Evolutionary conservation across 2,113 vertebrate genomes (phyloP).

Genomic region (Machaerirhynchus nigripectus): DNA sequence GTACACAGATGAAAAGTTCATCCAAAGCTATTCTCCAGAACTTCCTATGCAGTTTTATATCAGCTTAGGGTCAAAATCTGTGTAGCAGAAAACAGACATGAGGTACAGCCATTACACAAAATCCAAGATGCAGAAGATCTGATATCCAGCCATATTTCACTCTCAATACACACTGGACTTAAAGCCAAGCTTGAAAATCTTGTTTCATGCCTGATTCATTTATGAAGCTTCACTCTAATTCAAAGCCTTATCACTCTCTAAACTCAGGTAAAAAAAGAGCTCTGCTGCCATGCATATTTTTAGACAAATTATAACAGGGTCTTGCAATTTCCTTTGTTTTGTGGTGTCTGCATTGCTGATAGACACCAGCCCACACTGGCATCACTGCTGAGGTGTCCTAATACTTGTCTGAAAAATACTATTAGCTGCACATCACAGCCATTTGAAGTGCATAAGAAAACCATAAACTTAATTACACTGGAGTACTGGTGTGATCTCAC

Average conservation of each 20-base stretch:
- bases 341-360: conserved; percentile 41
- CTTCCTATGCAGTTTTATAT: neutral
- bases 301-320: conserved; percentile 54
- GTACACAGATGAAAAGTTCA: neutral
- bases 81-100: neutral
- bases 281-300: conserved; percentile 47
- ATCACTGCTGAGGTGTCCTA: conserved; percentile 26
- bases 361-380: conserved; percentile 47
- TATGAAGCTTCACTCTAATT: conserved; percentile 38
- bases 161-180: neutral
- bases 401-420: conserved; percentile 56
- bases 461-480: conserved; percentile 71
- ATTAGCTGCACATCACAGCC: conserved; percentile 55
- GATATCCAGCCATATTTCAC: neutral
- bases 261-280: conserved; percentile 60
- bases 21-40: neutral
- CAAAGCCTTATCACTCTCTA: conserved; percentile 20
- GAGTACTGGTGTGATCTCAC: conserved; percentile 66
- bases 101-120: neutral
- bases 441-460: conserved; percentile 65
- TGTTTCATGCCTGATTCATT: neutral
- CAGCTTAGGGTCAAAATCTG: neutral
- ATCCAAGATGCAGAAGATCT: neutral
- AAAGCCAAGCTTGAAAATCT: neutral
- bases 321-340: conserved; percentile 57